Evolutionary conservation across 2,113 vertebrate genomes (phyloP).

Genomic region (Columba livia): DNA sequence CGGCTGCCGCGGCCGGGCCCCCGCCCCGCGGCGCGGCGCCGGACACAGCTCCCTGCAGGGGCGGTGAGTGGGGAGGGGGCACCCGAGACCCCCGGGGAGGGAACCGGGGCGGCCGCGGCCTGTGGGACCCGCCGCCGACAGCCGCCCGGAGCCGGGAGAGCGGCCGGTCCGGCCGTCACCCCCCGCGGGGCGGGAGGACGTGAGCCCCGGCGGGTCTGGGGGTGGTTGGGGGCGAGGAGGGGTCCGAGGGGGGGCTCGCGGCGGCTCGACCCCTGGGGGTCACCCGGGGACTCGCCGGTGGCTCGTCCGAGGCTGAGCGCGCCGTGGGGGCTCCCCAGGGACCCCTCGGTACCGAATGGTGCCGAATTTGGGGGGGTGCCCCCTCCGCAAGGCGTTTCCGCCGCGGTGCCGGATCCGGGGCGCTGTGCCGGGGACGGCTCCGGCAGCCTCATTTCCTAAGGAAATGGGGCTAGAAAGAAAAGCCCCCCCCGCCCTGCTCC

Average conservation of each 20-base stretch:
- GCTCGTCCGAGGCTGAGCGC: background rate
- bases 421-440: background rate
- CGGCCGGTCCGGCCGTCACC: background rate
- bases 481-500: background rate
- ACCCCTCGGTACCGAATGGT: fast-evolving
- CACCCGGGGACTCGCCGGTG: fast-evolving
- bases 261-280: fast-evolving
- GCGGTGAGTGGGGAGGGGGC: background rate
- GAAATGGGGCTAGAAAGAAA: background rate
- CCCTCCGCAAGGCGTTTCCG: background rate
- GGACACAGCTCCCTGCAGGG: background rate
- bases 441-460: background rate
- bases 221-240: background rate
- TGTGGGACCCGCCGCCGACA: background rate
- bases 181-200: background rate
- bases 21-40: background rate
- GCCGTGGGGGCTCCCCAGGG: background rate
- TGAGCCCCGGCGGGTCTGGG: background rate
- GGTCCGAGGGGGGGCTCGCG: background rate
- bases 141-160: background rate
- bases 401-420: background rate
- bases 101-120: background rate
- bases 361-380: background rate
- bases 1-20: background rate
- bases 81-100: background rate